Conservation (phyloP, 2,113 vertebrate genomes). For the Rhizomys pruinosus region DNA sequence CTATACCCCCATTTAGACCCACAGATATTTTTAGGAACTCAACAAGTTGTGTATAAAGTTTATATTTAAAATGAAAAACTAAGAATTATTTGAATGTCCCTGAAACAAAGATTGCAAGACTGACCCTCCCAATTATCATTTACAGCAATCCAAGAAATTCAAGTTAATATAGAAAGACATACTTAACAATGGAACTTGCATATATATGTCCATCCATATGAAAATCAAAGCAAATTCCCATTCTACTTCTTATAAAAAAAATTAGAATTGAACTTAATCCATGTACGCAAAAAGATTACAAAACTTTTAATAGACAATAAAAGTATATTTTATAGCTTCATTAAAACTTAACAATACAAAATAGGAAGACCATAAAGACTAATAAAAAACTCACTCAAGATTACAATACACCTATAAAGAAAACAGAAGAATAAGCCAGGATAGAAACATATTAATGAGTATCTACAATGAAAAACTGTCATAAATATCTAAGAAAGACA, state of each 20-base stretch:
- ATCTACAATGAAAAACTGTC: neutral
- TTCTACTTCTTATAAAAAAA: constrained; percentile 3
- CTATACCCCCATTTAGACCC: neutral
- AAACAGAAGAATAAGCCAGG: constrained; percentile 25
- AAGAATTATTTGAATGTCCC: neutral
- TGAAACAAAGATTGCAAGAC: neutral
- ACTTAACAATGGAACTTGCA: neutral
- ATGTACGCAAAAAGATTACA: constrained; percentile 29
- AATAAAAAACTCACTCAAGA: constrained; percentile 12
- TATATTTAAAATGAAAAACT: constrained; percentile 4
- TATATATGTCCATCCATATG: neutral
- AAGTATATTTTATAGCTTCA: constrained; percentile 19
- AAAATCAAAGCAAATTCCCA: constrained; percentile 1
- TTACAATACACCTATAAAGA: constrained; percentile 18
- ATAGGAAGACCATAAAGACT: neutral
- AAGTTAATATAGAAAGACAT: neutral
- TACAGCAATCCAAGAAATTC: neutral
- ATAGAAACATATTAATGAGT: constrained; percentile 1
- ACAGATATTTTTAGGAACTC: neutral
- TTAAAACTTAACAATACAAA: neutral
- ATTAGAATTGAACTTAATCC: constrained; percentile 22
- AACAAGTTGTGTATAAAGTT: neutral
- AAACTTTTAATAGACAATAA: constrained; percentile 42
- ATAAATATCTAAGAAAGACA: neutral
- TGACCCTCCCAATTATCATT: neutral